Evolutionary conservation across 2,888 invertebrate genomes (phyloP), one percentile per base, ranked within the genome.

Genomic region (Diadegma fenestrale): DNA sequence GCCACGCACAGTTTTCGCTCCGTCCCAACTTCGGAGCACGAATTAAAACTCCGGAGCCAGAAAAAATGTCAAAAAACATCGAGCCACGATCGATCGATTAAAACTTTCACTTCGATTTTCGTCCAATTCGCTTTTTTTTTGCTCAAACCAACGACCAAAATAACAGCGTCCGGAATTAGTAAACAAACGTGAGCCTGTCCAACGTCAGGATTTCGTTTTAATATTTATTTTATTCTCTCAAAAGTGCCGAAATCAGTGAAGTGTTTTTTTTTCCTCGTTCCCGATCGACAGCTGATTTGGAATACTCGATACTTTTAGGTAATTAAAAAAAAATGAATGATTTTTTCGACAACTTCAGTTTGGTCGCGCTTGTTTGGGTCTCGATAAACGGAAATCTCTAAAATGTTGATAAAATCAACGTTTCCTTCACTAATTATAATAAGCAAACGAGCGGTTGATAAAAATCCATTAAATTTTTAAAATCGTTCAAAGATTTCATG

Each of bases 1-100:
- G 63, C 22, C 72, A 73, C 76, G 82, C 80, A 80, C 73, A 69
- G 81, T 71, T 61, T 41, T 77, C 72, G 51, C 48, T 68, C 58
- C 73, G 54, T 80, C 22, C 12, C 3, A 43, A 43, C 26, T 26
- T 51, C 33, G 48, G 51, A 51, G 6, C 61, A 71, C 22, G 64
- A 33, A 26, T 64, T 51, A 0, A 17, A 19, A 17, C 45, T 26
- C 17, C 43, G 12, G 30, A 51, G 17, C 26, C 14, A 45, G 43
- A 37, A 19, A 66, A 41, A 48, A 51, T 51, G 61, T 41, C 8
- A n/a, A 54, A 80, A 58, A 58, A 12, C n/a, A 54, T 37, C 48
- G 26, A 58, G 26, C 14, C 14, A 26, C 19, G 4, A 22, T 3
- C 58, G 26, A 58, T 58, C 58, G 58, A 1, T 58, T 26, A 14